Percentiles rank a stretch among this genome's conserved stretches.
Conservation (phyloP, 2,797 vertebrate genomes). For the Paedocypris micromegethes region DNA sequence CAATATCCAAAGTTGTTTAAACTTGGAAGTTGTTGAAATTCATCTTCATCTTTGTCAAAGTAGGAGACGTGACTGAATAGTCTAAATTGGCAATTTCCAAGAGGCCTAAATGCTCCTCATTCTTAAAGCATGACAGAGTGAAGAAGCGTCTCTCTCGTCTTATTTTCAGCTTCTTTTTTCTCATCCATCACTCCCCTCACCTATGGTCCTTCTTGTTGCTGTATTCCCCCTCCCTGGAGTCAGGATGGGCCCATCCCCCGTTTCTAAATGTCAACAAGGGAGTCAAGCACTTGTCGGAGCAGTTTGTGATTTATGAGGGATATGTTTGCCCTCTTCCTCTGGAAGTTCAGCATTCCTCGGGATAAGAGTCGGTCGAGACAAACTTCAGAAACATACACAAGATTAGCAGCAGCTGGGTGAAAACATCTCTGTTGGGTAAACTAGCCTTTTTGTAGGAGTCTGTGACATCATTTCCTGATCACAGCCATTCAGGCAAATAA, state of each 20-base stretch:
- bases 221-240: slow-evolving; percentile 33
- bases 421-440: slow-evolving; percentile 18
- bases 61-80: slow-evolving; percentile 4
- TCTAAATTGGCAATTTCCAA: slow-evolving; percentile 36
- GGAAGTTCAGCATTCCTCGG: slow-evolving; percentile 38
- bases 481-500: slow-evolving; percentile 16
- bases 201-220: slow-evolving; percentile 25
- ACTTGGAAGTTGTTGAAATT: no score
- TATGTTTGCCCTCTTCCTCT: slow-evolving; percentile 37
- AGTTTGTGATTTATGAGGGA: slow-evolving; percentile 46
- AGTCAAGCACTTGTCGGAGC: slow-evolving; percentile 44
- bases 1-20: no score
- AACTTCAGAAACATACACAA: slow-evolving; percentile 31
- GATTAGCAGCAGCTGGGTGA: slow-evolving; percentile 11
- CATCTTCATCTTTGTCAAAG: no score
- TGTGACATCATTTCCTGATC: neutral
- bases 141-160: slow-evolving; percentile 26
- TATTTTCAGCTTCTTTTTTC: slow-evolving; percentile 25
- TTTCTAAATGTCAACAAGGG: slow-evolving; percentile 44
- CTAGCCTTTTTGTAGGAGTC: neutral
- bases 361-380: slow-evolving; percentile 30
- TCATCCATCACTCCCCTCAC: slow-evolving; percentile 34
- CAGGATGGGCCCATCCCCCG: slow-evolving; percentile 21
- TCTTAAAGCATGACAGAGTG: slow-evolving; percentile 20
- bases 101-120: slow-evolving; percentile 30